These are phyloP conservation scores for Anagrus nilaparvatae DNA, from an alignment of 1,140 invertebrate genomes.

Conservation along the genomic window DNA sequence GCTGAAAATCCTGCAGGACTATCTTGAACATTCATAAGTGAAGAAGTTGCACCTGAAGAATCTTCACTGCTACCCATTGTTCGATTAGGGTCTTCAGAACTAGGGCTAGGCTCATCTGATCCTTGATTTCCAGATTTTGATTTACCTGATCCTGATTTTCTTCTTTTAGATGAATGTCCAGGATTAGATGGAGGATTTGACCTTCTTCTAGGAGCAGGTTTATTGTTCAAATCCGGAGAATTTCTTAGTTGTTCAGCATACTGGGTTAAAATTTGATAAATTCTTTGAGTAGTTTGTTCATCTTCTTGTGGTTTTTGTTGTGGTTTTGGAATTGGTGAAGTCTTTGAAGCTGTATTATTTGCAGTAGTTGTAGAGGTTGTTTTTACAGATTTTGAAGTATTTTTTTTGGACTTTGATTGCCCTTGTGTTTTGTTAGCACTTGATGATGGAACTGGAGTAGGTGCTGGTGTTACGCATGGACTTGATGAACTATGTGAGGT, in stretches of 20 bases:
- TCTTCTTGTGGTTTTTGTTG: constrained; percentile 70
- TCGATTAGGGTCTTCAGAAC: constrained; percentile 50
- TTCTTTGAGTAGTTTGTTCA: constrained; percentile 69
- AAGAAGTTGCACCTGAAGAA: not conserved
- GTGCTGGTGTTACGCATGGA: constrained; percentile 48
- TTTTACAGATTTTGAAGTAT: constrained; percentile 45
- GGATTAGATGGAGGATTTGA: constrained; percentile 66
- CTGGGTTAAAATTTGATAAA: constrained; percentile 69
- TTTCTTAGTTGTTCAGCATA: constrained; percentile 71
- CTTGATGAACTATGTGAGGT: constrained; percentile 53
- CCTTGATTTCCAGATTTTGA: constrained; percentile 42
- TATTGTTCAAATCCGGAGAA: constrained; percentile 69
- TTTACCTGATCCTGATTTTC: constrained; percentile 55
- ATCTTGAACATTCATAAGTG: constrained; percentile 39
- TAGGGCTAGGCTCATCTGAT: constrained; percentile 48
- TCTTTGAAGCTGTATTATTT: constrained; percentile 52
- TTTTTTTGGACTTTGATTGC: constrained; percentile 43
- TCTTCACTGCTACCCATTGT: constrained; percentile 44
- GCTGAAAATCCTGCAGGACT: constrained; percentile 31
- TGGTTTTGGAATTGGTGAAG: constrained; percentile 55
- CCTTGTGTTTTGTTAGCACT: constrained; percentile 32
- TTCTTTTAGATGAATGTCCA: constrained; percentile 57
- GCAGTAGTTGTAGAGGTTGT: constrained; percentile 47
- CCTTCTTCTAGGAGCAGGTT: constrained; percentile 62
- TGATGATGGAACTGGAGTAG: constrained; percentile 34